Percentiles rank a stretch among this genome's conserved stretches.
Conservation (phyloP, 2,113 vertebrate species). For the Asarcornis scutulata region DNA sequence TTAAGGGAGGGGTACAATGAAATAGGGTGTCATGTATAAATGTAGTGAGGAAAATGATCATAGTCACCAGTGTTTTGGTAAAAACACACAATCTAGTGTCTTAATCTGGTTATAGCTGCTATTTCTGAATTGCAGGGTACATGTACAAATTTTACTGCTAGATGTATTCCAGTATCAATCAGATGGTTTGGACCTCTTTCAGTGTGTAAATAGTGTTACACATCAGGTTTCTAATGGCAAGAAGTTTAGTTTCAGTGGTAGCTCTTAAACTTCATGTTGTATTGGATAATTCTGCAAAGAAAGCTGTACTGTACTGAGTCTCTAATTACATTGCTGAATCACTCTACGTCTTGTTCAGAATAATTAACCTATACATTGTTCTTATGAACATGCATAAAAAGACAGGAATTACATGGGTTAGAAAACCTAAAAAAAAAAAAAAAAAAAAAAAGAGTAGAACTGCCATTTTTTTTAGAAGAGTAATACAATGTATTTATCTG, state of each 20-base stretch:
- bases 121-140: neutral
- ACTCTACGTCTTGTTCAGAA: neutral
- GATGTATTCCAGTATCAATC: neutral
- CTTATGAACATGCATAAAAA: neutral
- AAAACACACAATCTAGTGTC: neutral
- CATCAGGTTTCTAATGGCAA: neutral
- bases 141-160: neutral
- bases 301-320: neutral
- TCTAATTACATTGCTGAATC: neutral
- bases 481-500: neutral
- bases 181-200: neutral
- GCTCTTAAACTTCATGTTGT: neutral
- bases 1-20: neutral
- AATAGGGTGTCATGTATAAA: neutral
- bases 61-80: neutral
- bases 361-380: neutral
- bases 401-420: neutral
- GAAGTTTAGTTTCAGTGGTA: neutral
- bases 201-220: neutral
- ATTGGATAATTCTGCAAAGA: neutral
- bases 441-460: neutral
- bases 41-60: neutral
- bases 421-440: neutral
- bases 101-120: neutral
- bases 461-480: neutral